Conservation (phyloP, 2,113 vertebrate species). For the Xiphias gladius region DNA sequence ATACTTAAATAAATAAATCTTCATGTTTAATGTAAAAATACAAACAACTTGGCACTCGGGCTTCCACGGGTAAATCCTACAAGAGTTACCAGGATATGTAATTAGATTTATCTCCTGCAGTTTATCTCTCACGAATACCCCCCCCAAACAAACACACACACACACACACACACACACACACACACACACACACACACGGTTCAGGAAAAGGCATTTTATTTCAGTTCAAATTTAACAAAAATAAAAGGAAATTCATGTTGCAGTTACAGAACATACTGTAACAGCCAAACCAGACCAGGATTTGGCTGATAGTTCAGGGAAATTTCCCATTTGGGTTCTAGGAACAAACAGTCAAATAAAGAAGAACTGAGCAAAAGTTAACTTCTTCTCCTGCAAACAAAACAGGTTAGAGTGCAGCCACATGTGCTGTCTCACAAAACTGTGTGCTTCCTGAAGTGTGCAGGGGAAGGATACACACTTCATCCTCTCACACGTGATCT, state of each 20-base stretch:
- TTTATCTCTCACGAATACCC: background rate
- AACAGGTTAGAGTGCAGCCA: constrained; percentile 40
- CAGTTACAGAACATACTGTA: background rate
- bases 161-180: background rate
- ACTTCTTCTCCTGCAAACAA: constrained; percentile 34
- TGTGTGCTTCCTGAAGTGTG: constrained; percentile 55
- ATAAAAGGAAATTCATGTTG: background rate
- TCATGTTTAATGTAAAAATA: background rate
- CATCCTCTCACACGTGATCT: constrained; percentile 30
- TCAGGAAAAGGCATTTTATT: constrained; percentile 7
- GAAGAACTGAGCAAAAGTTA: background rate
- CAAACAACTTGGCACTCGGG: background rate
- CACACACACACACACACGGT: background rate
- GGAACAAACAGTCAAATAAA: constrained; percentile 15
- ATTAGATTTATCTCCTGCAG: background rate
- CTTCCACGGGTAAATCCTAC: background rate
- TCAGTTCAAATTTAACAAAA: background rate
- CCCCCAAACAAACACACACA: background rate
- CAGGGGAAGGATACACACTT: constrained; percentile 49
- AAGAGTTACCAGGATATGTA: background rate
- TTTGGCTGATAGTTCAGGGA: constrained; percentile 6
- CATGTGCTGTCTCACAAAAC: constrained; percentile 29
- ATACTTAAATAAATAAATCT: background rate
- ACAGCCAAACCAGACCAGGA: background rate
- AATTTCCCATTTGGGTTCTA: constrained; percentile 19